These are phyloP conservation scores for Paratilapia polleni DNA, from an alignment of 2,113 vertebrate species.

Conservation along the genomic window DNA sequence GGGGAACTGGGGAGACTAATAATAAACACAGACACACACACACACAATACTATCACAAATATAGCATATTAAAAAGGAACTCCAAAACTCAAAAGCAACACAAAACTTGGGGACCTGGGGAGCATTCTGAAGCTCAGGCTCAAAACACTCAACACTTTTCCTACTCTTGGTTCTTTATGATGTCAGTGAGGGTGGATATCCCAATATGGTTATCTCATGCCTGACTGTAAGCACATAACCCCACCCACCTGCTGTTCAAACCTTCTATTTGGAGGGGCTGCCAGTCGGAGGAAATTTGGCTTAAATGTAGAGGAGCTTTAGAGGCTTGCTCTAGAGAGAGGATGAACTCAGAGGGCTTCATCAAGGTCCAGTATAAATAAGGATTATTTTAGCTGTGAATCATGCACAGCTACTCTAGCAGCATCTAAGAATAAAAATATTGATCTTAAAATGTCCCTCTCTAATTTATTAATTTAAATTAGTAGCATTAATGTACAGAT, in stretches of 20 bases:
- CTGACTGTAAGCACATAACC: neutral
- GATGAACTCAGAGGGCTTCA: too few species aligned
- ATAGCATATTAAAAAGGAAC: neutral
- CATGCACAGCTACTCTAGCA: too few species aligned
- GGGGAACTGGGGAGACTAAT: too few species aligned
- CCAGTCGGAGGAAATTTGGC: neutral
- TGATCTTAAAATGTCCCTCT: too few species aligned
- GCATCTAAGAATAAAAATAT: too few species aligned
- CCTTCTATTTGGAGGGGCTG: neutral
- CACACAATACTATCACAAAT: too few species aligned
- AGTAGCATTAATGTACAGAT: too few species aligned
- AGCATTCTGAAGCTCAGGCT: neutral
- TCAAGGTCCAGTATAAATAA: too few species aligned
- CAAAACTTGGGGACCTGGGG: rapidly evolving
- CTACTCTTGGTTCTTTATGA: neutral
- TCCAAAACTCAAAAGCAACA: neutral
- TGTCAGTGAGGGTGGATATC: neutral
- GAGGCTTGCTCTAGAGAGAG: too few species aligned
- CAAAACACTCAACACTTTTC: rapidly evolving
- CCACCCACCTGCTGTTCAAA: too few species aligned
- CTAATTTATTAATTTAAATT: too few species aligned
- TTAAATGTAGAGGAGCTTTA: neutral
- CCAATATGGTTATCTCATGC: rapidly evolving
- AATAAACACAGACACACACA: too few species aligned
- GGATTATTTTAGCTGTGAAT: neutral